These are phyloP conservation scores for Agonopterix arenella DNA, from an alignment of 2,888 invertebrate genomes.

Conservation along the genomic window DNA sequence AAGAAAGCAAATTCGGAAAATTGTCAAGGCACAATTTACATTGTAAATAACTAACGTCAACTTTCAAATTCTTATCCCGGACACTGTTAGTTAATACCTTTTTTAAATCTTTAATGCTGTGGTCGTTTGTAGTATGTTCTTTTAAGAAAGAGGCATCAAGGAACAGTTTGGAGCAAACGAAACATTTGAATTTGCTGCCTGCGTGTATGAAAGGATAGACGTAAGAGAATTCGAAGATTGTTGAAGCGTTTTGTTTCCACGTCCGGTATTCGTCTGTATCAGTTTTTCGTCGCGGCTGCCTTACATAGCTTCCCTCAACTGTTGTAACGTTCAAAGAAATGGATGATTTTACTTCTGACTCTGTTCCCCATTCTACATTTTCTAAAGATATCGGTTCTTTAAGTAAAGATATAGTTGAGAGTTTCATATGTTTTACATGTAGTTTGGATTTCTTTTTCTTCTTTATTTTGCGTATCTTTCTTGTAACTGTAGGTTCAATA, in stretches of 20 bases:
- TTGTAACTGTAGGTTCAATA: neutral
- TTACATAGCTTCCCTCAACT: slow-evolving; percentile 18
- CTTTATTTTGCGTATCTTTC: neutral
- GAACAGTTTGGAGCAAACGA: slow-evolving; percentile 39
- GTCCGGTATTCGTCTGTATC: slow-evolving; percentile 14
- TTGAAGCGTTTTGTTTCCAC: slow-evolving; percentile 46
- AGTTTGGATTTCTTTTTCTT: slow-evolving; percentile 5
- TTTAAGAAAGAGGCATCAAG: slow-evolving; percentile 35
- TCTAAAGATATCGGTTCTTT: slow-evolving; percentile 42
- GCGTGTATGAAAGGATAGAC: slow-evolving; percentile 54
- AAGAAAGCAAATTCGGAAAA: slow-evolving; percentile 24
- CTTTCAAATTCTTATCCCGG: slow-evolving; percentile 44
- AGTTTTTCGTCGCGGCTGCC: slow-evolving; percentile 13
- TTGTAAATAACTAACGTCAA: slow-evolving; percentile 43
- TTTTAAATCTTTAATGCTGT: slow-evolving; percentile 37
- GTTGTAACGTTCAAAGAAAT: slow-evolving; percentile 33
- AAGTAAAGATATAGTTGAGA: slow-evolving; percentile 20
- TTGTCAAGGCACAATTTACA: slow-evolving; percentile 44
- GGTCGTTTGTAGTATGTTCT: slow-evolving; percentile 32
- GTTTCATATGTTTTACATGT: neutral
- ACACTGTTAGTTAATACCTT: slow-evolving; percentile 34
- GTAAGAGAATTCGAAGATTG: slow-evolving; percentile 44
- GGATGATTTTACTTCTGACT: slow-evolving; percentile 8
- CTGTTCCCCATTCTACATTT: slow-evolving; percentile 22
- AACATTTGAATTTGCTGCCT: slow-evolving; percentile 52